A percentile compares a stretch with the other conserved stretches of the same genome.
Evolutionary conservation across 2,113 vertebrate species (phyloP).

Genomic region (Galeopterus variegatus): DNA sequence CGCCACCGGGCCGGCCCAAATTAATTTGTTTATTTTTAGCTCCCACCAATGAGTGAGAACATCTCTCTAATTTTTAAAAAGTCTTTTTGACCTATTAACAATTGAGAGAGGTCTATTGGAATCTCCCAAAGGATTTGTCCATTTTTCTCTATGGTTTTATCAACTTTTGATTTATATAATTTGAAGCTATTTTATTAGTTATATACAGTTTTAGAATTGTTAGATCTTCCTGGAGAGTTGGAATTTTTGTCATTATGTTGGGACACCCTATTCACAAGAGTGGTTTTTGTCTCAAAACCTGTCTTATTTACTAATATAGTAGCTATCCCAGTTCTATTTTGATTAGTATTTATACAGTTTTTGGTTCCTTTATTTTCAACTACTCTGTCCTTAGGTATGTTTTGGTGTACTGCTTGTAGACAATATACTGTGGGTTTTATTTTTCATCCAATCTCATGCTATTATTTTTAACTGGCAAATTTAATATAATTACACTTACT

Average conservation of each 20-base stretch:
- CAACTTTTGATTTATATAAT: conserved; percentile 69
- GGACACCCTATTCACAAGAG: neutral
- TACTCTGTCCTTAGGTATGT: neutral
- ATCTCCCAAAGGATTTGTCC: neutral
- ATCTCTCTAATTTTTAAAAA: neutral
- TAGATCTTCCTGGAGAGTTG: conserved; percentile 49
- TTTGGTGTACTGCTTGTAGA: neutral
- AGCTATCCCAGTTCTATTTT: conserved; percentile 35
- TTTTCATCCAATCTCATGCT: neutral
- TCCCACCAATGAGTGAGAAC: too few species aligned
- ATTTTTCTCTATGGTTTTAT: conserved; percentile 31
- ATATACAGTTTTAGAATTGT: conserved; percentile 65
- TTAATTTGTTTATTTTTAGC: too few species aligned
- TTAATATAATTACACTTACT: conserved; percentile 19
- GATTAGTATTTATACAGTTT: conserved; percentile 47
- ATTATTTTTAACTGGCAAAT: conserved; percentile 19
- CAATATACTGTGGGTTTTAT: neutral
- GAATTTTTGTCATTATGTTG: conserved; percentile 52
- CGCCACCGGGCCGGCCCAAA: too few species aligned
- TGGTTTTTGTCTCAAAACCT: neutral
- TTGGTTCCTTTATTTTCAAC: conserved; percentile 41
- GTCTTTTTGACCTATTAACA: conserved; percentile 14
- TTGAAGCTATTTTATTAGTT: conserved; percentile 68
- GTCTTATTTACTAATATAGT: neutral
- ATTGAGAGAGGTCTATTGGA: conserved; percentile 30